These are phyloP conservation scores for Trichacis sp. DNA, from an alignment of 2,888 invertebrate species.

Conservation along the genomic window DNA sequence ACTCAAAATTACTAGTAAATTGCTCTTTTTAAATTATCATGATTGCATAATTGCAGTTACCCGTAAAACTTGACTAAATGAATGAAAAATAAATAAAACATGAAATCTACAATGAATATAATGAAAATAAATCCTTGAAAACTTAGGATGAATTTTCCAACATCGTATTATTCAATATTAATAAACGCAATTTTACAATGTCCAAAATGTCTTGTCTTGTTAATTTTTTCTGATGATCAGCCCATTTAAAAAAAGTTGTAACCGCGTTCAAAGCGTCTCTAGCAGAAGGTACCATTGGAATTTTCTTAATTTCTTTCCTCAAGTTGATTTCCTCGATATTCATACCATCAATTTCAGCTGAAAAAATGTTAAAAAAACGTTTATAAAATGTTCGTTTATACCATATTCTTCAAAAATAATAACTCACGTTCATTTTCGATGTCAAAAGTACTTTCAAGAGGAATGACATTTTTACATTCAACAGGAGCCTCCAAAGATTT, in stretches of 20 bases:
- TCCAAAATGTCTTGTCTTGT: constrained; percentile 14
- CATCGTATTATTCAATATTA: constrained; percentile 15
- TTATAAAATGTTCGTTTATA: too few species aligned
- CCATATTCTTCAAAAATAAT: too few species aligned
- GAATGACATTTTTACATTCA: background rate
- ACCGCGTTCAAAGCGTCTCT: constrained; percentile 38
- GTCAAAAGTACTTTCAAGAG: too few species aligned
- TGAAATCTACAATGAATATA: background rate
- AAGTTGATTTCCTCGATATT: constrained; percentile 20
- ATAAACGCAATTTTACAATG: constrained; percentile 15
- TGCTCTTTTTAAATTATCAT: too few species aligned
- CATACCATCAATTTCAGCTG: background rate
- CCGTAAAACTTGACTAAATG: too few species aligned
- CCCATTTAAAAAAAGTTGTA: constrained; percentile 28
- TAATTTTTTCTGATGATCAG: constrained; percentile 12
- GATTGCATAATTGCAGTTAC: too few species aligned
- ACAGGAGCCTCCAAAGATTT: background rate
- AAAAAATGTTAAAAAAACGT: background rate
- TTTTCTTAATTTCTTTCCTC: constrained; percentile 12
- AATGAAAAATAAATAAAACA: background rate
- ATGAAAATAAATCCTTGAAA: background rate
- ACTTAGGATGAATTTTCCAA: background rate
- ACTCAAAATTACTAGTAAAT: too few species aligned
- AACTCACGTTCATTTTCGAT: background rate
- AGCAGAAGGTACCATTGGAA: constrained; percentile 16